Evolutionary conservation across 1,140 invertebrate genomes (phyloP), one percentile per base, ranked within the genome.

Genomic region (Penaeus japonicus): DNA sequence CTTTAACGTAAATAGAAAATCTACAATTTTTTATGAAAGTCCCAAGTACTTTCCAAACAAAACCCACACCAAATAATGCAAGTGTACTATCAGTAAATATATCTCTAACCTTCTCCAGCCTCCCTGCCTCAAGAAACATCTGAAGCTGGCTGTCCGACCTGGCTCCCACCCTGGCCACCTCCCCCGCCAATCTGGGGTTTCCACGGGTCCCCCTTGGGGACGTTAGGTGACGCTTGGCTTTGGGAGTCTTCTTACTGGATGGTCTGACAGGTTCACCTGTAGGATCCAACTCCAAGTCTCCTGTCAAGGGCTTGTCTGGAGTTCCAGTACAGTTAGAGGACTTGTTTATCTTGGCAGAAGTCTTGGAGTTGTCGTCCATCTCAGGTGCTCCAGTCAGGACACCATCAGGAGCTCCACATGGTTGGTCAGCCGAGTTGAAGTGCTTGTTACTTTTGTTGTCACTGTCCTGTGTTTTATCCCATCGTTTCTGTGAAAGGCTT

Each of bases 91-190:
- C 30, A 65, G 32, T 27, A 55, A 82, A 82, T 59, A 35, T 32
- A 83, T 83, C 24, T 83, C 81, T 83, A 83, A 83, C 81, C 81
- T 83, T 83, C 81, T 83, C 81, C 59, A 83, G 81, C 65, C 81
- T 83, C 27, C 81, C 81, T 24, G 81, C 27, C 57, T 83, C 81
- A 62, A 70, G 81, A 39, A 22, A 39, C 81, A 83, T 57, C 27
- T 83, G 57, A 24, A 62, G n/a, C n/a, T 55, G 81, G 81, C 24
- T 39, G 81, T 83, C 81, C 59, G 59, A 55, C 53, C 81, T 83
- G 53, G 81, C 81, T 83, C 81, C 81, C 24, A 83, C 55, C 81
- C 81, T 65, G 55, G 81, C 81, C 81, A 83, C 59, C 59, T 83
- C 81, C 81, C 81, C 81, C 59, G 81, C 65, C 81, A 83, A 35